These are phyloP conservation scores for Metopolophium dirhodum DNA, from an alignment of 1,140 invertebrate species.

Conservation along the genomic window DNA sequence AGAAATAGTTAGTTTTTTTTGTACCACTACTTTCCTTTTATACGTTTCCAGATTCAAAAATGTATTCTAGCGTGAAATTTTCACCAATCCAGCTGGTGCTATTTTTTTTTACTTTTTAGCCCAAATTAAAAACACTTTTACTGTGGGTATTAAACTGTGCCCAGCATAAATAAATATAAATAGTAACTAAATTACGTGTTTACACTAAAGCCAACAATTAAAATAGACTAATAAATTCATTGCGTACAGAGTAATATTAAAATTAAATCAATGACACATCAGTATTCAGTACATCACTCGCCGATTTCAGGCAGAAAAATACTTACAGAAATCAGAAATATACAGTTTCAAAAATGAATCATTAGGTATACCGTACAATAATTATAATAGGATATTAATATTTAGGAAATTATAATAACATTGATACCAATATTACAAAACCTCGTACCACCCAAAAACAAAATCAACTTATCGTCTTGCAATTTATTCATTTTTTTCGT, in stretches of 20 bases:
- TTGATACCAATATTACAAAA: too few relatives aligned
- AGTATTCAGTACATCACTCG: background rate
- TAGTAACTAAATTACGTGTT: background rate
- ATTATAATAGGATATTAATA: too few relatives aligned
- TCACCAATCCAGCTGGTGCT: too few relatives aligned
- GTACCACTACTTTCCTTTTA: background rate
- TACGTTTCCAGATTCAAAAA: background rate
- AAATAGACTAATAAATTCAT: background rate
- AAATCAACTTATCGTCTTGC: background rate
- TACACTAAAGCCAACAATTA: background rate
- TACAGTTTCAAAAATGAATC: background rate
- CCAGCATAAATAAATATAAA: background rate
- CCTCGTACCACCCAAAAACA: background rate
- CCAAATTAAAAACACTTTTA: background rate
- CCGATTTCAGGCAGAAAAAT: background rate
- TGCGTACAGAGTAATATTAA: background rate
- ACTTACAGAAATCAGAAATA: background rate
- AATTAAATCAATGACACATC: background rate
- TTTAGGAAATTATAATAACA: too few relatives aligned
- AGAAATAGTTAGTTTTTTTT: background rate
- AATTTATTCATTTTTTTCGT: background rate
- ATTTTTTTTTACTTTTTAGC: background rate
- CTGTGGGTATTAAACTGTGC: background rate
- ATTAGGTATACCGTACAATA: too few relatives aligned
- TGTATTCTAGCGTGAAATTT: background rate